Conservation (phyloP, 2,888 invertebrate genomes). For the Tanaodytes sp. region DNA sequence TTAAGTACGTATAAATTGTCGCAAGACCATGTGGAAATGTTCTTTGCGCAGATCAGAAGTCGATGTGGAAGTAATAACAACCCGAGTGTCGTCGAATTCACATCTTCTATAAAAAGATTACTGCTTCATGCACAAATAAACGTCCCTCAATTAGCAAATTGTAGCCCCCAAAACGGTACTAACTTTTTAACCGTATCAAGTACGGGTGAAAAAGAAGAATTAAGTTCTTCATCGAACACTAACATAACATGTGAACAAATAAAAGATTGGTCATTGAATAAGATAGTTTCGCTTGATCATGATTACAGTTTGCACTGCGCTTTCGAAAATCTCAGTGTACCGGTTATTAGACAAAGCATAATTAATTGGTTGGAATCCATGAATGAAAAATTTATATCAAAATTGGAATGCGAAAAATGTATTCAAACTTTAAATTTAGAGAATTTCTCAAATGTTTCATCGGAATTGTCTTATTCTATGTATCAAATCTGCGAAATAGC, state of each 20-base stretch:
- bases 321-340: neutral
- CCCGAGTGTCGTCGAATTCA: neutral
- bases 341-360: neutral
- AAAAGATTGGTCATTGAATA: too few relatives aligned
- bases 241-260: too few relatives aligned
- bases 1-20: neutral
- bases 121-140: constrained; percentile 2
- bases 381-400: neutral
- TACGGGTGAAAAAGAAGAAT: too few relatives aligned
- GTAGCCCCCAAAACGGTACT: neutral
- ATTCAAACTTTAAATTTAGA: neutral
- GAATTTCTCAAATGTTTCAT: neutral
- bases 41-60: constrained; percentile 12
- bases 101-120: constrained; percentile 7
- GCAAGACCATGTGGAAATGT: neutral
- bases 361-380: too few relatives aligned
- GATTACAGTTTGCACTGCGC: neutral
- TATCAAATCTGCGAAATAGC: constrained; percentile 6
- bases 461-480: neutral
- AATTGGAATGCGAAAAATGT: neutral
- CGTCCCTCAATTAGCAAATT: neutral
- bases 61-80: constrained; percentile 7
- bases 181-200: neutral
- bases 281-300: neutral
- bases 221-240: too few relatives aligned